Conservation (phyloP, 37 sponge, comb jelly and placozoan genomes). For the Mnemiopsis leidyi region DNA sequence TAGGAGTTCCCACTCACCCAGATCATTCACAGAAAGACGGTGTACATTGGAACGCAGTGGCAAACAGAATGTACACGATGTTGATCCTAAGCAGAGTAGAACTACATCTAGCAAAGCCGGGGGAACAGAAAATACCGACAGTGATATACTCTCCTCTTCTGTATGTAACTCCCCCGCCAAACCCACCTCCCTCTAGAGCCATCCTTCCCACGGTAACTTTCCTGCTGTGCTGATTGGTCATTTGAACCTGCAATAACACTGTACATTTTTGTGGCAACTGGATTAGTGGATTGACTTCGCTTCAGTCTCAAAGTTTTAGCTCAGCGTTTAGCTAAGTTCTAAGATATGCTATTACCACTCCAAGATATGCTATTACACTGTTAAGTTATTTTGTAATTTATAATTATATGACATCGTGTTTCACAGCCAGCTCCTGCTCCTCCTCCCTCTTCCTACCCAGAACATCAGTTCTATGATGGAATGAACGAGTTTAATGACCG, state of each 20-base stretch:
- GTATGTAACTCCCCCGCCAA: background rate
- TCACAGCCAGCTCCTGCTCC: background rate
- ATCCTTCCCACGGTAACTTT: background rate
- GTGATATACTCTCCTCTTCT: conserved; percentile 10
- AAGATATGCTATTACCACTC: too few relatives aligned
- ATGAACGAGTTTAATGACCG: background rate
- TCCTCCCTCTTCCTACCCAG: background rate
- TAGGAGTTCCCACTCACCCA: background rate
- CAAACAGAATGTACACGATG: background rate
- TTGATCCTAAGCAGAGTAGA: background rate
- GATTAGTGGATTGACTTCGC: too few relatives aligned
- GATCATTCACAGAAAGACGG: background rate
- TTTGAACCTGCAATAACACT: too few relatives aligned
- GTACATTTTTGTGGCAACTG: too few relatives aligned
- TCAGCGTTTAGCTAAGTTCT: too few relatives aligned
- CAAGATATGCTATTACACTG: too few relatives aligned
- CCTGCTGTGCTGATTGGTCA: background rate
- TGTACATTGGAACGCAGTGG: background rate
- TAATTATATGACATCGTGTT: too few relatives aligned
- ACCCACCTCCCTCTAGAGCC: background rate
- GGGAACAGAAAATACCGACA: background rate
- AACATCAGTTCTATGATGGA: background rate
- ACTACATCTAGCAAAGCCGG: background rate
- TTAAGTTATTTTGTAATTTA: too few relatives aligned
- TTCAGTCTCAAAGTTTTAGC: too few relatives aligned